Evolutionary conservation across 2,797 vertebrate genomes (phyloP), one percentile per base, ranked within the genome.

Genomic region (Lithobates sylvaticus): DNA sequence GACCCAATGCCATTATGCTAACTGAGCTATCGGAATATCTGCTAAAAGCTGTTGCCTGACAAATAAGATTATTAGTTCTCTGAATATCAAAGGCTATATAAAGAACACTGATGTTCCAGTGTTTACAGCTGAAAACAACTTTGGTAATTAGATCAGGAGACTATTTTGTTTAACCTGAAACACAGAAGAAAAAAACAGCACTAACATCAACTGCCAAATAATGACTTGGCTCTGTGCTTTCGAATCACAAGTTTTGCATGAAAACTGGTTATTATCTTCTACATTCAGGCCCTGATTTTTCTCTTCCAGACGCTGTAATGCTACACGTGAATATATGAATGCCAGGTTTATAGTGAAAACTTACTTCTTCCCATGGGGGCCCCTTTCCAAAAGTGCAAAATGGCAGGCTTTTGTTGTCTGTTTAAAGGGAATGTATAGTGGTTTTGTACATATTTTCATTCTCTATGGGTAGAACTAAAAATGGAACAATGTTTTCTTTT

Each of bases 161-260:
- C 72, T 70, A 82, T 82, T 64, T 80, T 75, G 44, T 70, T 76
- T 47, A 86, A 78, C 81, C 76, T 76, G 81, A 85, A 90, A 90
- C 83, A 90, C 85, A 90, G 23, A 58, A 81, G 13, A 54, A 71
- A 1, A 74, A 90, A 75, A 32, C 32, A 75, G 88, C 92, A 92
- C 91, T 92, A 91, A 90, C 91, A 89, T 91, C 88, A 88, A 89
- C 93, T 93, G 94, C 91, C 89, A 92, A 93, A 93, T 93, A 91
- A 92, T 92, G 86, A 0, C 87, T 89, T 84, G 84, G 54, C 21
- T 9, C 18, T 54, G 44, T 47, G 50, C 50, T 54, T 54, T 54
- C 16, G 44, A 47, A 47, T 47, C 44, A 47, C 44, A 47, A 47
- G 10, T 12, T 47, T 44, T 47, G 44, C 44, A 47, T 39, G 39